Evolutionary conservation across 2,113 vertebrate genomes (phyloP), one percentile per base, ranked within the genome.

Genomic region (Gymnobelideus leadbeateri): DNA sequence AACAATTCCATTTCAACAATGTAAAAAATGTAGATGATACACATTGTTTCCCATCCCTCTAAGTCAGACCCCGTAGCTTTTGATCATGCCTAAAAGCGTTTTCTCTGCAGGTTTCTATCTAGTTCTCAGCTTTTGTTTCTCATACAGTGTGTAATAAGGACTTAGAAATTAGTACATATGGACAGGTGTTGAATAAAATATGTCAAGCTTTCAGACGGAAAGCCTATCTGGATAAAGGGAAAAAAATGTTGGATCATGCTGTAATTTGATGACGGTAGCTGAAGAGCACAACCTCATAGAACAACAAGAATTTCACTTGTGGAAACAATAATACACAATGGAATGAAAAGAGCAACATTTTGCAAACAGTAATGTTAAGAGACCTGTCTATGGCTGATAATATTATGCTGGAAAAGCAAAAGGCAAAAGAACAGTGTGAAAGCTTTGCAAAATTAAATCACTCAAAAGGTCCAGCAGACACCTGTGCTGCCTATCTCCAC

Each of bases 331-430:
- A 0, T 91, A 53, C 97, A 61, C 0, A 0, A 1, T 3, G 50
- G 91, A 93, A 94, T 94, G 92, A 50, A 95, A 90, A 53, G 23
- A 92, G 94, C 21, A 93, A 37, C 94, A 92, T 94, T 94, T 91
- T 47, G 3, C 92, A 94, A 89, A 61, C 92, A 97, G 92, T 68
- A 92, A 84, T n/a, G 93, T 14, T 51, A 47, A 93, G 84, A 53
- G 92, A 92, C 8, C 92, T 97, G 93, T 89, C 90, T 9, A 26
- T 24, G 92, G 96, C 96, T 98, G 96, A 98, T 96, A 31, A 97
- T 97, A 96, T 91, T 96, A 84, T 89, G 95, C 57, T 97, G 94
- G 96, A 90, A 96, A 96, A 95, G 97, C 96, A 97, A 97, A 94
- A 94, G 97, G 97, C 95, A 96, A 52, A 37, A 96, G 96, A 95